A percentile compares a stretch with the other conserved stretches of the same genome.
phyloP scores from a whole-genome alignment of 2,113 vertebrate species.

The Columba livia region DNA sequence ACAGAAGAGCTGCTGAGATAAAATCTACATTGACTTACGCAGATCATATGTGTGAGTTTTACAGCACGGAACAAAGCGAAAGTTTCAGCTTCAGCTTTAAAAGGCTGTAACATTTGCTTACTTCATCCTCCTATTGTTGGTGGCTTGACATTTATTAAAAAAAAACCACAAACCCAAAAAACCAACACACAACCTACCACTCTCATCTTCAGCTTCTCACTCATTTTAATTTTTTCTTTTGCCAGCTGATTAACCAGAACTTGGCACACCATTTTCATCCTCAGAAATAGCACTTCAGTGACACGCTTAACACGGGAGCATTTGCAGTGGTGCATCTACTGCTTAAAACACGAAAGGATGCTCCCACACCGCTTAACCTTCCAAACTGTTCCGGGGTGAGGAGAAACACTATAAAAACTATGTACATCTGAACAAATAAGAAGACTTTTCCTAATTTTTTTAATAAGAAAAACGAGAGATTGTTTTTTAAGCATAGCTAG shows the following conservation, averaged over 20 bases:
- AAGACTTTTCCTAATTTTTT: neutral
- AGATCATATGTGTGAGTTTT: neutral
- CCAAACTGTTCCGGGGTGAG: neutral
- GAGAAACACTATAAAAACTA: neutral
- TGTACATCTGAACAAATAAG: neutral
- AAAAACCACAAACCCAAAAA: too few species aligned
- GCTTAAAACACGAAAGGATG: conserved; percentile 7
- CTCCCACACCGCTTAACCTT: neutral
- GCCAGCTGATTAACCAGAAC: conserved; percentile 11
- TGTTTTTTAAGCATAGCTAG: neutral
- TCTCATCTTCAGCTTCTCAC: neutral
- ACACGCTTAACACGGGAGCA: neutral
- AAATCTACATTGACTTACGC: neutral
- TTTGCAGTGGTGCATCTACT: neutral
- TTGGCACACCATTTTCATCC: neutral
- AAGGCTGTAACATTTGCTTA: neutral
- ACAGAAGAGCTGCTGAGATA: neutral
- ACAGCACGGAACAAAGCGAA: neutral
- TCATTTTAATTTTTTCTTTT: neutral
- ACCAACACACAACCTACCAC: neutral
- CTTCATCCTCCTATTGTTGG: neutral
- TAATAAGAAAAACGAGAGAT: rapidly evolving
- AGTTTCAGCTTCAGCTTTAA: neutral
- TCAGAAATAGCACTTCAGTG: conserved; percentile 16
- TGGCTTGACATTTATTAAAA: neutral